Evolutionary conservation across 2,797 vertebrate genomes (phyloP).

Genomic region (Limnodromus scolopaceus): DNA sequence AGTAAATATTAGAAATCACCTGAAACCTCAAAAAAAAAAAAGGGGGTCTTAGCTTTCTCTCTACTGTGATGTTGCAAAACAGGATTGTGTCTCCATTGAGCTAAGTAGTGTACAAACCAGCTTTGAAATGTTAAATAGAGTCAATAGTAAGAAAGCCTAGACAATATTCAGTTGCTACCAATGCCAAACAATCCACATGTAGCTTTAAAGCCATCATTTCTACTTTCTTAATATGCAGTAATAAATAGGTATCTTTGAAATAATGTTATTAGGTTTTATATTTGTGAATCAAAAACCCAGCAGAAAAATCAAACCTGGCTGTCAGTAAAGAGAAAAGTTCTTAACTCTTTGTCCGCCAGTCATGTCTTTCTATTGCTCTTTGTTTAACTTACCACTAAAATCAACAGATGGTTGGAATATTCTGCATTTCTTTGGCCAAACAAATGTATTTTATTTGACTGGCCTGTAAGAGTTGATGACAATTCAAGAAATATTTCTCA

Average conservation of each 20-base stretch:
- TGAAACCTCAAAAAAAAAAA: neutral
- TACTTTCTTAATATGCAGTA: neutral
- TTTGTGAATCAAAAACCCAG: neutral
- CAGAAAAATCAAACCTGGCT: neutral
- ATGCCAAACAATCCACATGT: neutral
- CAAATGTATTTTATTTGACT: neutral
- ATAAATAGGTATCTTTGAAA: neutral
- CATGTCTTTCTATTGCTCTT: neutral
- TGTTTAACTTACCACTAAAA: neutral
- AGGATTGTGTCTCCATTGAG: neutral
- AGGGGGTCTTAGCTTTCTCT: fast-evolving
- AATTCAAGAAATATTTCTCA: neutral
- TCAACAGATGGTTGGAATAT: neutral
- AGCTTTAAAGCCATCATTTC: neutral
- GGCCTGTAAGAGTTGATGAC: neutral
- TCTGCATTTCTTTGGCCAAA: neutral
- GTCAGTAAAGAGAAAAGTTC: neutral
- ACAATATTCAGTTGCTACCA: neutral
- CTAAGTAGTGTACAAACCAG: neutral
- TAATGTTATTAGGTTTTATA: neutral
- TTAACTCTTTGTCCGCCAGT: neutral
- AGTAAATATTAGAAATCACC: neutral
- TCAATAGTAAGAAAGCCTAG: neutral
- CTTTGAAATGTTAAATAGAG: neutral
- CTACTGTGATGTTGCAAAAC: neutral